Evolutionary conservation across 2,888 invertebrate species (phyloP).

Genomic region (Lypha dubia): DNA sequence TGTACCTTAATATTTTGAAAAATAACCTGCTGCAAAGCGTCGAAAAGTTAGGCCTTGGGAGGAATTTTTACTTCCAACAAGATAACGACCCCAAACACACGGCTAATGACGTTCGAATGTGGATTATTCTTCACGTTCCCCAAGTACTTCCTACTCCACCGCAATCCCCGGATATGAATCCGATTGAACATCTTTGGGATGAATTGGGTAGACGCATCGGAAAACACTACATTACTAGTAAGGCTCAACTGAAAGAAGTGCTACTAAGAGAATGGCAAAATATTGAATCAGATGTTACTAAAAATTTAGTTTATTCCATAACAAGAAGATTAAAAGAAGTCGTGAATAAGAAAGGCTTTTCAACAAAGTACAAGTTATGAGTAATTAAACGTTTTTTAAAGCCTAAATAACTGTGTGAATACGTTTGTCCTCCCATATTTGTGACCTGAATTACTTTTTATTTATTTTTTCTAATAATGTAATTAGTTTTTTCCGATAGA

Average conservation of each 20-base stretch:
- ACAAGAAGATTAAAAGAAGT: constrained; percentile 30
- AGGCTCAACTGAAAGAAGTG: constrained; percentile 29
- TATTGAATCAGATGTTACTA: constrained; percentile 15
- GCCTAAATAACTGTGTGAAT: constrained; percentile 2
- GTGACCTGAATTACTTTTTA: not conserved
- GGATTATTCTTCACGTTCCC: too few relatives aligned
- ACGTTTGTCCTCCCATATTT: constrained; percentile 7
- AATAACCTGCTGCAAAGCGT: too few relatives aligned
- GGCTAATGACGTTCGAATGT: too few relatives aligned
- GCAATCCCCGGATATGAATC: constrained; percentile 23
- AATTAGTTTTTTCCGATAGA: too few relatives aligned
- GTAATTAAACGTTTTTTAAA: not conserved
- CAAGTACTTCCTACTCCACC: too few relatives aligned
- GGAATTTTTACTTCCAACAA: too few relatives aligned
- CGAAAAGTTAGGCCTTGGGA: too few relatives aligned
- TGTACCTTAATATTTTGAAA: too few relatives aligned
- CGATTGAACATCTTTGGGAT: constrained; percentile 23
- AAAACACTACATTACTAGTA: constrained; percentile 12
- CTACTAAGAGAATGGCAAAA: constrained; percentile 9
- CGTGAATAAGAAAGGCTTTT: constrained; percentile 21
- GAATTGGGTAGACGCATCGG: constrained; percentile 22
- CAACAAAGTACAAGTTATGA: constrained; percentile 20
- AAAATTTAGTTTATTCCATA: constrained; percentile 25
- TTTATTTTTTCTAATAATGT: not conserved
- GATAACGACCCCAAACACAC: too few relatives aligned